Conservation (phyloP, 2,113 vertebrate species). For the Ivindomyrus marchei region DNA sequence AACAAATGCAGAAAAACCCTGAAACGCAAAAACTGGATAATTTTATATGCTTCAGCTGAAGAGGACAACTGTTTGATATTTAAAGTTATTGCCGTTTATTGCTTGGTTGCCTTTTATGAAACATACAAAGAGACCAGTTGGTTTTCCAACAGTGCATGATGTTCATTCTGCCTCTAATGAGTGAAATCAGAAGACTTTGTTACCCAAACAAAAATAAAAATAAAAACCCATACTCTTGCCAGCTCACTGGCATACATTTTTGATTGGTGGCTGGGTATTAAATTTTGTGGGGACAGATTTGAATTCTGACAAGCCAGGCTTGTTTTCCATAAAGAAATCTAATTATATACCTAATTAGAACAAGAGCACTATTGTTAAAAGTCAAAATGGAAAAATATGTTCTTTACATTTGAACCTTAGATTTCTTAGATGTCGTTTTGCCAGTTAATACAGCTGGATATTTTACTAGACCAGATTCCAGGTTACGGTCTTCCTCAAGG, state of each 20-base stretch:
- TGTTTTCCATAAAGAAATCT: background rate
- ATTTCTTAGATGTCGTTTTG: background rate
- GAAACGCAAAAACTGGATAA: background rate
- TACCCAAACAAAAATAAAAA: background rate
- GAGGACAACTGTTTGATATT: background rate
- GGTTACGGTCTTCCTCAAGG: background rate
- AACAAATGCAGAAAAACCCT: background rate
- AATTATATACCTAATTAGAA: constrained; percentile 5
- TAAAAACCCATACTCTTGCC: background rate
- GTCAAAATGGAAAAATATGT: background rate
- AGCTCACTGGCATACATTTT: background rate
- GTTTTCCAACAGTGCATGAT: background rate
- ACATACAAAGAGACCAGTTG: background rate
- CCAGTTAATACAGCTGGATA: background rate
- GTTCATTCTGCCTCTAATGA: background rate
- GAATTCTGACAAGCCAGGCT: background rate
- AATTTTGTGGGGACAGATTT: background rate
- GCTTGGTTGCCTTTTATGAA: constrained; percentile 1
- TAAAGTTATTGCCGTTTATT: background rate
- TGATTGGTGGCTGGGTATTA: background rate
- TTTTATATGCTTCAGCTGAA: background rate
- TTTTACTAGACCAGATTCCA: background rate
- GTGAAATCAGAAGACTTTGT: background rate
- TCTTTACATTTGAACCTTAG: background rate
- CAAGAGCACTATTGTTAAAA: background rate